phyloP scores from a whole-genome alignment of 2,888 invertebrate genomes.

The Andrena flavipes region DNA sequence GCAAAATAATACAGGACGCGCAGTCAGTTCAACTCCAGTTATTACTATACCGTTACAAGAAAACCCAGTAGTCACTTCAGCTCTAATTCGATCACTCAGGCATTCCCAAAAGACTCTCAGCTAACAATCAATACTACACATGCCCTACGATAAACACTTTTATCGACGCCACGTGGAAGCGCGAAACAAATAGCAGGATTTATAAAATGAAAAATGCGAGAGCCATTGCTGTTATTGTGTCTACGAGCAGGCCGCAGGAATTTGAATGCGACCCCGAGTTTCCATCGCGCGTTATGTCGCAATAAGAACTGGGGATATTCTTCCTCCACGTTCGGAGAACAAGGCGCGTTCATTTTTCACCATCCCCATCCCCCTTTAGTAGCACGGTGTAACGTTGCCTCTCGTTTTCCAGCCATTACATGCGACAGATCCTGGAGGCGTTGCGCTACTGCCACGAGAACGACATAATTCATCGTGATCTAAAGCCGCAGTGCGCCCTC shows the following conservation, averaged over 20 bases:
- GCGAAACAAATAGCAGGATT: not conserved
- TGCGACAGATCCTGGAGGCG: conserved; percentile 98
- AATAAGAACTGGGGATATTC: conserved; percentile 10
- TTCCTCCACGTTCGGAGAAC: not conserved
- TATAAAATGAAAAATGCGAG: not conserved
- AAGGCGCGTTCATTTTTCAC: conserved; percentile 17
- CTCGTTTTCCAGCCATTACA: conserved; percentile 93
- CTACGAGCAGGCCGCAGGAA: not conserved
- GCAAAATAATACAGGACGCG: no score
- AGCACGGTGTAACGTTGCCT: conserved; percentile 34
- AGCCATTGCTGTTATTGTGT: not conserved
- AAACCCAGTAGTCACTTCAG: no score
- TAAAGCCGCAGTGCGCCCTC: conserved; percentile 98
- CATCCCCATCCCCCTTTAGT: not conserved
- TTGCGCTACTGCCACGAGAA: conserved; percentile 99
- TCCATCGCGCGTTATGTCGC: not conserved
- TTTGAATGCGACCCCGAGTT: not conserved
- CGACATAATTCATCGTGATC: conserved; percentile 98
- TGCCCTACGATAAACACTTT: no score
- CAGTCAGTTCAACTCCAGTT: no score
- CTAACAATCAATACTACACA: no score
- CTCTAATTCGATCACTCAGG: no score
- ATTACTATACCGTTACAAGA: no score
- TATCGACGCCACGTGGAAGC: no score
- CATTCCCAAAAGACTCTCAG: no score